phyloP scores from a whole-genome alignment of 2,113 vertebrate species.

The Arvicanthis niloticus region DNA sequence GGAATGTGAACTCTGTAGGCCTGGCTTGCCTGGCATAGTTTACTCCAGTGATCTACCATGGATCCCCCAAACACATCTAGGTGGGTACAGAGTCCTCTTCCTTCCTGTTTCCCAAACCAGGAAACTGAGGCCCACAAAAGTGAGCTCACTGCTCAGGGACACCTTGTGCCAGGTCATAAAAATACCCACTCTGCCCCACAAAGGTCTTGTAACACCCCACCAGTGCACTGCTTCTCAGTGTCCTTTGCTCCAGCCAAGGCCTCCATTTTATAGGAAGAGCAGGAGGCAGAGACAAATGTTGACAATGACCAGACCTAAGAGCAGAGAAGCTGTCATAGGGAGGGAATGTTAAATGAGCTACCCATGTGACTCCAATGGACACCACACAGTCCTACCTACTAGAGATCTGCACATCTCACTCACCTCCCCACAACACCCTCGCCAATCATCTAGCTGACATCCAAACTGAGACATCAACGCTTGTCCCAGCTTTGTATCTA shows the following conservation, averaged over 20 bases:
- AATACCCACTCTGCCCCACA: neutral
- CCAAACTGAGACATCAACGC: neutral
- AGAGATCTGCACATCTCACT: fast-evolving
- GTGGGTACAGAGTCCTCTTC: neutral
- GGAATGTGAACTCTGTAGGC: neutral
- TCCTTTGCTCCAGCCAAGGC: neutral
- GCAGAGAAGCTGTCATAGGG: neutral
- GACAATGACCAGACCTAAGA: neutral
- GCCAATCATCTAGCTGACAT: neutral
- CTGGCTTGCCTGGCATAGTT: neutral
- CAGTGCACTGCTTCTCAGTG: neutral
- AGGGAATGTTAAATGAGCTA: neutral
- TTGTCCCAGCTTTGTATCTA: neutral
- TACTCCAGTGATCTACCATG: neutral
- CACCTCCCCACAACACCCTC: no score
- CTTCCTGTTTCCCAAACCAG: conserved; percentile 11
- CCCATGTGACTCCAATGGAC: neutral
- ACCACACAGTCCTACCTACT: neutral
- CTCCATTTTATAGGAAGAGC: neutral
- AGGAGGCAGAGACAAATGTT: neutral
- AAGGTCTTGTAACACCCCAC: neutral
- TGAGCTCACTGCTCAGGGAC: neutral
- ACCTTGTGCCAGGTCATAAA: neutral
- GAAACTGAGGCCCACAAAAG: neutral
- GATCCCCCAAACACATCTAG: neutral